These are phyloP conservation scores for Syngnathus acus DNA, from an alignment of 2,797 vertebrate genomes.

Conservation along the genomic window DNA sequence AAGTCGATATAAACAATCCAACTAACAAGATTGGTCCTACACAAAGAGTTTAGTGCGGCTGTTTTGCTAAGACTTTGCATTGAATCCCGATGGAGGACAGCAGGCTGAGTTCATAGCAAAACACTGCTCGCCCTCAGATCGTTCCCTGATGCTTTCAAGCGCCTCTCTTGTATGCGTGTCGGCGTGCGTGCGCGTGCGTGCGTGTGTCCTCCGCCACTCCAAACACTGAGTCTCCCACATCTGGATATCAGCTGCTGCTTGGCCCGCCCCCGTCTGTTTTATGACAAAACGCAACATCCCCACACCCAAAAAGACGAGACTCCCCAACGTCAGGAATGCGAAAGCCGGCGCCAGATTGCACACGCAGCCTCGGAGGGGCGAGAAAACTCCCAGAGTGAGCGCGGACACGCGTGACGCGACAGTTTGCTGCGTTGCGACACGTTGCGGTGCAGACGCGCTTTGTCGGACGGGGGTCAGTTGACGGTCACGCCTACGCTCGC, in stretches of 20 bases:
- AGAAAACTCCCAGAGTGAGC: background rate
- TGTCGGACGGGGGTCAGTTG: background rate
- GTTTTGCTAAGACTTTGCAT: background rate
- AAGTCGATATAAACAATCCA: background rate
- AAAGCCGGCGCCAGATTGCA: background rate
- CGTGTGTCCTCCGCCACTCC: background rate
- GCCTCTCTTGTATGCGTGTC: background rate
- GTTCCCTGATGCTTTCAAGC: constrained; percentile 3
- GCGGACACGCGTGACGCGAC: background rate
- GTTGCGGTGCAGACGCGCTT: background rate
- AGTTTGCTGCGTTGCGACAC: background rate
- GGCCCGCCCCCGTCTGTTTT: constrained; percentile 2
- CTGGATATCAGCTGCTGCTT: constrained; percentile 8
- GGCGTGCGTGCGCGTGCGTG: background rate
- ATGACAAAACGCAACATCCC: constrained; percentile 7
- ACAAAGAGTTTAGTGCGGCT: background rate
- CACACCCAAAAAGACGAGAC: constrained; percentile 5
- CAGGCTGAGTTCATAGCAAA: background rate
- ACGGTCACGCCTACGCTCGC: background rate
- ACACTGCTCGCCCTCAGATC: background rate
- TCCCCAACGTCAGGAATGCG: constrained; percentile 5
- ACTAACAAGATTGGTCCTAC: too few relatives aligned
- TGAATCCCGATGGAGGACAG: background rate
- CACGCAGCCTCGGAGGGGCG: background rate
- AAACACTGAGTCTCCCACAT: background rate